Base-by-base conservation (phyloP, 2,113 vertebrate species). In the Gulo gulo region DNA sequence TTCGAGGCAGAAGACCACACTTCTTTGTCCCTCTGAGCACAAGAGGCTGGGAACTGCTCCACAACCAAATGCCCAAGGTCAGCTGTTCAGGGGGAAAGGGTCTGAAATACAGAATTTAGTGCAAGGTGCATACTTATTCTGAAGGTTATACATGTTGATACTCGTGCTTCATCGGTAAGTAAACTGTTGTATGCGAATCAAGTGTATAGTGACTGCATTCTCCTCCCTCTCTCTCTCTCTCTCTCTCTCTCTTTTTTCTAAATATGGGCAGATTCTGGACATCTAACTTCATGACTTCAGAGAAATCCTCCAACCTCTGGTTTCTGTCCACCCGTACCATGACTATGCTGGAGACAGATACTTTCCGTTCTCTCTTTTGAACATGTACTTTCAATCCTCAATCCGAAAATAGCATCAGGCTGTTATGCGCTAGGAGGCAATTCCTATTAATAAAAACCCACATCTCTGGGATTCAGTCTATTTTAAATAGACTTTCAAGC, bases 91-190 rank as follows among this genome's bases (percentile, higher is more conserved):
- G 47, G 31, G 6, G 4, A 47, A 31, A 47, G 16, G 16, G 55
- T 45, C 7, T 63, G 4, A 23, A 21, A 10, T 11, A 52, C 4
- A 39, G 80, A 55, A 42, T 29, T 34, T 9, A 42, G n/a, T 10
- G 39, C 85, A 4, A 16, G 34, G 42, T 1, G 0, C 6, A 3
- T 6, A 16, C 14, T 63, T 55, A 52, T 18, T n/a, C 24, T 34
- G 47, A n/a, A 36, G 21, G 18, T 7, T 57, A 16, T 3, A 2
- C 14, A 29, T 15, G 6, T 20, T 21, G 31, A 29, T 45, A 9
- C 1, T 1, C 0, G 1, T 7, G 10, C 1, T 2, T 6, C 10
- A 1, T 34, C 24, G 7, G 9, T 26, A 18, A 39, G 57, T 11
- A 21, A 47, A 34, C 47, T 42, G 1, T 18, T 2, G 1, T 21